These are phyloP conservation scores for Caenorhabditis brenneri DNA, from an alignment of 1,140 invertebrate species.

Conservation along the genomic window DNA sequence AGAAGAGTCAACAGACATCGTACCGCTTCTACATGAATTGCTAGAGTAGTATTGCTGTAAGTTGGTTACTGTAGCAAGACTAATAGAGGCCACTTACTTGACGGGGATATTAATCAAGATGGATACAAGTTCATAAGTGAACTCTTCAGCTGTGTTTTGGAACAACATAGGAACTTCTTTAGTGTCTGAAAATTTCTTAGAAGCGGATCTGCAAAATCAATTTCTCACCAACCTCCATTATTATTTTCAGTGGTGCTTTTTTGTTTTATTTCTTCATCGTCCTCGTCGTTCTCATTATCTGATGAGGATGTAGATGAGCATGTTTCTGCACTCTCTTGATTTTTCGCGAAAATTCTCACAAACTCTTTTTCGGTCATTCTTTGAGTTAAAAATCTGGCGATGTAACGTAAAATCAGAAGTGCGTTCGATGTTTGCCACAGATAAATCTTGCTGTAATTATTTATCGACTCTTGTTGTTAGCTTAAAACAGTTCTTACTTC, in stretches of 20 bases:
- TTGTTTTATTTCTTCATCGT: constrained; percentile 43
- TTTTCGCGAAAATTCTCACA: constrained; percentile 59
- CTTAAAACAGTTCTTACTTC: constrained; percentile 77
- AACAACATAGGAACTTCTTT: constrained; percentile 11
- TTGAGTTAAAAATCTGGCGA: constrained; percentile 85
- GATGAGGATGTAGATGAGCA: constrained; percentile 8
- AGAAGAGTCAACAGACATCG: constrained; percentile 74
- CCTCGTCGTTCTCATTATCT: constrained; percentile 48
- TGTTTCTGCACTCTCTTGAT: not conserved
- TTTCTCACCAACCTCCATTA: not conserved
- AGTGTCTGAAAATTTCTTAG: not conserved
- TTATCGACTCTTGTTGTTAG: not conserved
- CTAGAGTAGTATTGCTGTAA: constrained; percentile 85
- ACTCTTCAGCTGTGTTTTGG: constrained; percentile 59
- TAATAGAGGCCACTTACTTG: constrained; percentile 73
- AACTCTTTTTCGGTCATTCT: constrained; percentile 74
- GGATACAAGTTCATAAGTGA: constrained; percentile 78
- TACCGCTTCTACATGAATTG: constrained; percentile 75
- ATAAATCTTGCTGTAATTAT: constrained; percentile 81
- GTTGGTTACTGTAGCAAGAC: constrained; percentile 31
- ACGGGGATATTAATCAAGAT: constrained; percentile 82
- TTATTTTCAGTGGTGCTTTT: not conserved
- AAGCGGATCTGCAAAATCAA: not conserved
- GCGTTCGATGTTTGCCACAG: constrained; percentile 94
- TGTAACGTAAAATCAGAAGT: constrained; percentile 85